Conservation (phyloP, 2,888 invertebrate species). For the Caenorhabditis panamensis region DNA sequence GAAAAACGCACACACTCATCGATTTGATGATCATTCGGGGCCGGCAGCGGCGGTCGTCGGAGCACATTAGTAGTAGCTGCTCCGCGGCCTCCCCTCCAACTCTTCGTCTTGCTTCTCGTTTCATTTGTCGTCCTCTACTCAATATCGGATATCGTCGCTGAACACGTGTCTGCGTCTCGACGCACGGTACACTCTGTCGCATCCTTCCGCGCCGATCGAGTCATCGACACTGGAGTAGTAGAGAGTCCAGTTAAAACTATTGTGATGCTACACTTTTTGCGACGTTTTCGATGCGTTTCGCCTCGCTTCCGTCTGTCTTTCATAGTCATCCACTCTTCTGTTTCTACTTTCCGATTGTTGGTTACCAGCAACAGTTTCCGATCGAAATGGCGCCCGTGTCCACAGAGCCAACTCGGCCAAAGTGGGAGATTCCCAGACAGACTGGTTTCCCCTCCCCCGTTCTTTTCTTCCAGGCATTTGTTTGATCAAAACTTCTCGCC, state of each 20-base stretch:
- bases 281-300: constrained; percentile 10
- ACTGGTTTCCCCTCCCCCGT: constrained; percentile 16
- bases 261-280: constrained; percentile 43
- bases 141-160: constrained; percentile 40
- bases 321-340: not conserved
- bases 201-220: constrained; percentile 7
- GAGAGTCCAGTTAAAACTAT: constrained; percentile 51
- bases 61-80: constrained; percentile 55
- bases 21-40: constrained; percentile 47
- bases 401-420: constrained; percentile 11
- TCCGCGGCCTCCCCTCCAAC: constrained; percentile 16
- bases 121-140: constrained; percentile 38
- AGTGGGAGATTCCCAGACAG: constrained; percentile 5
- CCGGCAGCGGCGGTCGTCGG: constrained; percentile 23
- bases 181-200: constrained; percentile 1
- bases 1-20: constrained; percentile 29
- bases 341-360: constrained; percentile 13
- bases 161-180: constrained; percentile 31
- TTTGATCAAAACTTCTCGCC: constrained; percentile 39
- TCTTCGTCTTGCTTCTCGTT: constrained; percentile 13
- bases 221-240: constrained; percentile 23
- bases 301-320: not conserved
- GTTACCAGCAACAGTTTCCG: not conserved
- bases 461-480: constrained; percentile 17
- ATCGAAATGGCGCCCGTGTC: not conserved